Evolutionary conservation across 1,140 invertebrate species (phyloP).

Genomic region (Teleogryllus occipitalis): DNA sequence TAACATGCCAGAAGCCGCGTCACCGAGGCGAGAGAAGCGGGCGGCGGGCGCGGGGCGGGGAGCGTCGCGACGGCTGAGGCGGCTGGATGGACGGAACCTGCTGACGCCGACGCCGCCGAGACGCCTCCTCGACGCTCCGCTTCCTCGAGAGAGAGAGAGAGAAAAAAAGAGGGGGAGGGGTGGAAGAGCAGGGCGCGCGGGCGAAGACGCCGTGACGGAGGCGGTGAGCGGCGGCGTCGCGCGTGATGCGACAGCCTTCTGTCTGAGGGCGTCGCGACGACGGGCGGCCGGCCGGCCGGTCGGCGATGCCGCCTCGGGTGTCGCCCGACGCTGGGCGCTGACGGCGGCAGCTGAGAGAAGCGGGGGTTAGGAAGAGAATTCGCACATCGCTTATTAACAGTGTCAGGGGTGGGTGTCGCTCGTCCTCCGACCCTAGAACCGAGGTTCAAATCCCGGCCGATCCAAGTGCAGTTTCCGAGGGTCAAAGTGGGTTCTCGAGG

Average conservation of each 20-base stretch:
- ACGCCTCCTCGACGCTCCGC: neutral
- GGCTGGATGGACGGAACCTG: neutral
- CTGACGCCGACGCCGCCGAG: neutral
- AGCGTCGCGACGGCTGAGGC: neutral
- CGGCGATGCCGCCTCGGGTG: no score
- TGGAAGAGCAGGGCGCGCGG: no score
- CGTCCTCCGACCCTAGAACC: no score
- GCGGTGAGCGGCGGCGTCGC: neutral
- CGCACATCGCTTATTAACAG: no score
- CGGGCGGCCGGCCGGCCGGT: no score
- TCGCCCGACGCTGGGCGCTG: no score
- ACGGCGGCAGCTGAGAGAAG: neutral
- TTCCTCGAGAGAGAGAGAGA: neutral
- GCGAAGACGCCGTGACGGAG: neutral
- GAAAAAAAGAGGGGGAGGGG: neutral
- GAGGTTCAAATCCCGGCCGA: no score
- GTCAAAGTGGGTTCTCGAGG: no score
- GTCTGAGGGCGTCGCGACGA: neutral
- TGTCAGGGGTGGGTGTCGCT: no score
- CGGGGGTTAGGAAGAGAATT: no score
- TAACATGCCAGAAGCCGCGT: neutral
- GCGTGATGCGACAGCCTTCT: neutral
- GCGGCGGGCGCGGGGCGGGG: no score
- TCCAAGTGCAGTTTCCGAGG: no score
- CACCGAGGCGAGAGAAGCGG: neutral